These are phyloP conservation scores for Ibycter americanus DNA, from an alignment of 2,797 vertebrate genomes.

Conservation along the genomic window DNA sequence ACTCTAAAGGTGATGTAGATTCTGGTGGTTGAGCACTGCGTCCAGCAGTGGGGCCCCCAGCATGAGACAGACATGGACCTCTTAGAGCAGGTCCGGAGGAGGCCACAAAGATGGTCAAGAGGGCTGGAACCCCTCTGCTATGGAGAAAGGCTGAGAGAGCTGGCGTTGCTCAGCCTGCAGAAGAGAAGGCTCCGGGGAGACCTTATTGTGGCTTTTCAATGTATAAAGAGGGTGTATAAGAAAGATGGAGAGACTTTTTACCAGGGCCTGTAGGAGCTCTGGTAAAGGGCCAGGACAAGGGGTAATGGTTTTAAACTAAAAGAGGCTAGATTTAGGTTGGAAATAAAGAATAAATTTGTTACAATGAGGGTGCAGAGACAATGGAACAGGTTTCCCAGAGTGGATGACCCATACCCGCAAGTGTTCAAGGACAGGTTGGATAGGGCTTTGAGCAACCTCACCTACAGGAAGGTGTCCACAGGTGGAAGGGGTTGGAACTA, in stretches of 20 bases:
- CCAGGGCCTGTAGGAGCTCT: too few species aligned
- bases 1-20: neutral
- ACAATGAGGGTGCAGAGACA: neutral
- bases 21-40: neutral
- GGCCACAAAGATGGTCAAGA: accelerated
- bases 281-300: too few species aligned
- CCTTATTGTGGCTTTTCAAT: too few species aligned
- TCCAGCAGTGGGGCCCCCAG: neutral
- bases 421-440: neutral
- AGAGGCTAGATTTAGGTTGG: neutral
- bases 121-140: neutral
- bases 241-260: too few species aligned
- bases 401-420: neutral
- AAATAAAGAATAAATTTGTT: neutral
- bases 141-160: too few species aligned
- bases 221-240: too few species aligned
- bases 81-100: neutral
- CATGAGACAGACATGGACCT: neutral
- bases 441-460: accelerated
- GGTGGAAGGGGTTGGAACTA: neutral
- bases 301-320: too few species aligned
- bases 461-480: neutral
- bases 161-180: too few species aligned
- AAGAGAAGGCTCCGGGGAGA: too few species aligned
- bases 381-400: neutral